Base-by-base conservation (phyloP, 2,113 vertebrate species). In the Heterotilapia buettikoferi region DNA sequence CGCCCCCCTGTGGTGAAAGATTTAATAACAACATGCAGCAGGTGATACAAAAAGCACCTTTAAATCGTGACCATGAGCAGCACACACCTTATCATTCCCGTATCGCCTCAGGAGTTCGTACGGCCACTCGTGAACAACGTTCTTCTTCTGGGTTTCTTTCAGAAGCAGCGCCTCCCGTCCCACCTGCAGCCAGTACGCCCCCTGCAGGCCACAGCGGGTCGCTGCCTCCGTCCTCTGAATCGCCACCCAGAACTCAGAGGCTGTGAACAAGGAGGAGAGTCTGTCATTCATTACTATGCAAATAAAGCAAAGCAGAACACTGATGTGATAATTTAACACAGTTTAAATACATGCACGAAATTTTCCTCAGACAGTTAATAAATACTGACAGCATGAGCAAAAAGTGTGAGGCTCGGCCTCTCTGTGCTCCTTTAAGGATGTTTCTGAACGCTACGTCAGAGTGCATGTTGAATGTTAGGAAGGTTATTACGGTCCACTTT, bases 91-190 rank as follows among this genome's bases (percentile, higher is more conserved):
- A 89, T 99, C 98, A 6, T 96, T 94, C 38, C 99, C 99, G 0
- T 98, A 99, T 93, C 99, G 97, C 2, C 99, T 96, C 38, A 99
- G 96, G 68, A 98, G 96, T 78, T 97, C 96, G 59, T 99, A 99
- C 1, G 98, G 97, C 99, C 99, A 99, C 11, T 94, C 92, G 0
- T 95, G 94, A 3, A 98, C 94, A 0, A 88, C 89, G 38, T 90
- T 94, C 40, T 93, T 94, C 29, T 92, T 95, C 1, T 94, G 95
- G 0, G 86, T 85, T 3, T 98, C 97, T 92, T 95, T 96, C 18
- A 99, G 97, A 14, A 96, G n/a, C 5, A 99, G 94, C 9, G 86
- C 89, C n/a, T 97, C 95, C 0, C 76, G 84, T 52, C 97, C 97
- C 1, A 97, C 97, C 87, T 97, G 96, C 50, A 99, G 97, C 94